phyloP scores from a whole-genome alignment of 2,888 invertebrate genomes.

The Imbricaverruca yamaguchii region DNA sequence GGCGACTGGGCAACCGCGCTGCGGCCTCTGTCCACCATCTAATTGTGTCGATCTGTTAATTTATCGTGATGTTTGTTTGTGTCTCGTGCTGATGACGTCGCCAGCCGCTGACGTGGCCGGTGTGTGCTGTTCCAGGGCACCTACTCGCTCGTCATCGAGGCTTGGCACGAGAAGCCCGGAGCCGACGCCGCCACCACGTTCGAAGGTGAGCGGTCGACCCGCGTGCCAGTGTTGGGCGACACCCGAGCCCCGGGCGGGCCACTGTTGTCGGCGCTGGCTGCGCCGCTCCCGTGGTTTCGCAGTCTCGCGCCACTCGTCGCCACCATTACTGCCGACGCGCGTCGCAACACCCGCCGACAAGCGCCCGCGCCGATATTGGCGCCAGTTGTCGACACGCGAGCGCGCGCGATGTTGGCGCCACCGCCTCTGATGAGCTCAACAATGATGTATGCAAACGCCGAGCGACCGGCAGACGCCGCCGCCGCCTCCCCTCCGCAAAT shows the following conservation, averaged over 20 bases:
- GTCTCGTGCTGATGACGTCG: too few species aligned
- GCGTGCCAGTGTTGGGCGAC: too few species aligned
- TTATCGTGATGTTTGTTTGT: too few species aligned
- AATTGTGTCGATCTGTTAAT: too few species aligned
- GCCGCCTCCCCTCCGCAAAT: not conserved
- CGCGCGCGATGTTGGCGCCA: not conserved
- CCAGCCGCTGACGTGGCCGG: too few species aligned
- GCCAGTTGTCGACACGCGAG: not conserved
- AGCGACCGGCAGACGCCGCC: not conserved
- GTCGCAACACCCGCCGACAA: not conserved
- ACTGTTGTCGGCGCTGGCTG: too few species aligned
- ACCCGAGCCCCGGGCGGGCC: too few species aligned
- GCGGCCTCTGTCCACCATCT: too few species aligned
- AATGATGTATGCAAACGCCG: conserved; percentile 15
- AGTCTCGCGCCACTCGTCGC: not conserved
- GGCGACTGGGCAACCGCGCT: too few species aligned
- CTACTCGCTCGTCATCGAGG: conserved; percentile 93
- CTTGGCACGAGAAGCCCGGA: conserved; percentile 64
- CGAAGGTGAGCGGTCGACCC: not conserved
- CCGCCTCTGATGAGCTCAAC: conserved; percentile 6
- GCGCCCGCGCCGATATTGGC: not conserved
- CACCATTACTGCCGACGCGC: not conserved
- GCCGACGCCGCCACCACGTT: not conserved
- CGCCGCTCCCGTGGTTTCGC: not conserved
- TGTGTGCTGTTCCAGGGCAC: conserved; percentile 61